Conservation (phyloP, 2,113 vertebrate genomes). For the Lophochroa leadbeateri region DNA sequence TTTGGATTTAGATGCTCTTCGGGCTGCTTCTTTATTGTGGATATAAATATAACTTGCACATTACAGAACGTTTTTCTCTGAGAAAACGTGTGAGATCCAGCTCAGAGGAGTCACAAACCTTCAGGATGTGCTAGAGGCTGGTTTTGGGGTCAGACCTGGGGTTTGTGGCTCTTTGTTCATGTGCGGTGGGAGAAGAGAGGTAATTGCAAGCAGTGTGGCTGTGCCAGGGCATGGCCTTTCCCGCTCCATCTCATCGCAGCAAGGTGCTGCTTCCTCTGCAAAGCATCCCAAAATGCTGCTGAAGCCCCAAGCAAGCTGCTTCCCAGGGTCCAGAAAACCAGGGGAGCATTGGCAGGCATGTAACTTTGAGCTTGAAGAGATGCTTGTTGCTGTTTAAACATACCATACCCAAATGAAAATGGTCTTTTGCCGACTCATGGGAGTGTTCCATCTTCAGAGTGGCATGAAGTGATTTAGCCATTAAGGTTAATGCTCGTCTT, state of each 20-base stretch:
- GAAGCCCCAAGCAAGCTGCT: background rate
- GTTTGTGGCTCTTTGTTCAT: background rate
- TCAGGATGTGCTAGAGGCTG: background rate
- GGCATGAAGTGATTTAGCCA: slow-evolving; percentile 73
- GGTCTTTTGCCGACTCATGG: slow-evolving; percentile 16
- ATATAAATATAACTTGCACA: background rate
- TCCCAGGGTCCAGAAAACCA: background rate
- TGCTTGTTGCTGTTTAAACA: slow-evolving; percentile 19
- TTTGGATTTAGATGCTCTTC: slow-evolving; percentile 5
- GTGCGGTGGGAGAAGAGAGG: accelerated
- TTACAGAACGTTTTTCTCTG: background rate
- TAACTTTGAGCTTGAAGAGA: background rate
- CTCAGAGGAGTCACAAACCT: background rate
- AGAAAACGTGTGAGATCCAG: background rate
- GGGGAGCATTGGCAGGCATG: background rate
- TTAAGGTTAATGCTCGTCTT: slow-evolving; percentile 80
- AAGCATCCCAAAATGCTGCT: background rate
- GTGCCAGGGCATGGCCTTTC: background rate
- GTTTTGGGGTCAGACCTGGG: background rate
- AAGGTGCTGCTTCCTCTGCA: background rate
- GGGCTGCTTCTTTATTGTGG: background rate
- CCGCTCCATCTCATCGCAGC: background rate
- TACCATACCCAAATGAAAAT: background rate
- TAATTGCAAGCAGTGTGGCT: accelerated
- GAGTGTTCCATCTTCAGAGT: slow-evolving; percentile 47